Evolutionary conservation across 2,888 invertebrate species (phyloP), one percentile per base, ranked within the genome.

Genomic region (Noctuana brunneofusca): DNA sequence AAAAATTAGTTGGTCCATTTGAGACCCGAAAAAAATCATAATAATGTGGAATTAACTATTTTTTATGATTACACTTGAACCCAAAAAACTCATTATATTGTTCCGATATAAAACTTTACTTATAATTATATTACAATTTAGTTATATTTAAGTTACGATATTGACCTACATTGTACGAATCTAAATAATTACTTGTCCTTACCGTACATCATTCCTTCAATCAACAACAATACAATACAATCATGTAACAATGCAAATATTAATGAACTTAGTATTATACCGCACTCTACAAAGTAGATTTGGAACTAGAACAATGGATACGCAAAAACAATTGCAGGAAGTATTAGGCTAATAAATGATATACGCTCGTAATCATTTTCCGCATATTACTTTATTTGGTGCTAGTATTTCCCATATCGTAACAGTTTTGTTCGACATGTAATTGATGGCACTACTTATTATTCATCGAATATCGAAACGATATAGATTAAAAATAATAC

Each of bases 291-390:
- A 65, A 46, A 55, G 60, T 50, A 38, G 38, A 56, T 64, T 66
- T 71, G 66, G 69, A 79, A 73, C 64, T 73, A 69, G 69, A 84
- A 86, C 83, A 83, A 86, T 85, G 69, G 75, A 59, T 68, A 60
- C 64, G 68, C 66, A 75, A 77, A 75, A 79, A 85, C 83, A 84
- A 84, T 81, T 69, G 66, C 75, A 78, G 87, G 84, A 86, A 85
- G 74, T 71, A 58, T 74, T 69, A 70, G 72, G 67, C 70, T 72
- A 75, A 75, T 76, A 76, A 70, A 70, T 69, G 67, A 66, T 66
- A 67, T 41, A 63, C 58, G 54, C 32, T 16, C 58, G 49, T 59
- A 59, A 64, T 55, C 43, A 63, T 59, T 55, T 52, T 57, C 54
- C 55, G 63, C 30, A 56, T 52, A 49, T 55, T 41, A 43, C 20